phyloP scores from a whole-genome alignment of 2,797 vertebrate genomes.

The Neosilurus mollespiculum region DNA sequence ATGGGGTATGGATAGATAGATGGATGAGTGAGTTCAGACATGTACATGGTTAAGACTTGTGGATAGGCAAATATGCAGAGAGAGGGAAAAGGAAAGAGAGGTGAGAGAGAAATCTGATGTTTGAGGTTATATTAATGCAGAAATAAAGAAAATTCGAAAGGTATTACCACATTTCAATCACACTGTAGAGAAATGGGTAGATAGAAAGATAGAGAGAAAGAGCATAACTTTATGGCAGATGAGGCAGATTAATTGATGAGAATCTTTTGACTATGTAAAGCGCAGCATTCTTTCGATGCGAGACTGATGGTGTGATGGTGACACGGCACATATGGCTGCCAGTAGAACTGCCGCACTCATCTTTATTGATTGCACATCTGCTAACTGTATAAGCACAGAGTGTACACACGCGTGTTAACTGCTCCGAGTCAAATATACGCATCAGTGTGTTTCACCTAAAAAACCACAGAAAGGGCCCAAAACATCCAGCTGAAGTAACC shows the following conservation, averaged over 20 bases:
- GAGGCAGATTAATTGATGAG: background rate
- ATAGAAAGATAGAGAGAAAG: background rate
- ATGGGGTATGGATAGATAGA: background rate
- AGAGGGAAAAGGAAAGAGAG: no score
- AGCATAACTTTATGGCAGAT: background rate
- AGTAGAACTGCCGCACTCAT: background rate
- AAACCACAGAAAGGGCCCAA: background rate
- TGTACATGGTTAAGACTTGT: background rate
- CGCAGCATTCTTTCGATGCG: background rate
- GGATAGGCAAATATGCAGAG: no score
- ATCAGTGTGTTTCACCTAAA: background rate
- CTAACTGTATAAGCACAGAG: background rate
- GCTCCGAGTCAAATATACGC: background rate
- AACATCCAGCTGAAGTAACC: background rate
- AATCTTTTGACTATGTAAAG: background rate
- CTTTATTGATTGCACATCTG: background rate
- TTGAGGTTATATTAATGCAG: no score
- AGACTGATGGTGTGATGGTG: background rate
- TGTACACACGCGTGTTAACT: background rate
- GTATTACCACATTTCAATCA: no score
- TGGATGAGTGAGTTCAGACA: background rate
- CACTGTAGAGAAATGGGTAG: background rate
- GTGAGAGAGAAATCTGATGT: no score
- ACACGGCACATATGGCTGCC: slow-evolving; percentile 10
- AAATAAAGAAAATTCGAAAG: no score